Evolutionary conservation across 2,888 invertebrate genomes (phyloP).

Genomic region (Epirrhoe alternata): DNA sequence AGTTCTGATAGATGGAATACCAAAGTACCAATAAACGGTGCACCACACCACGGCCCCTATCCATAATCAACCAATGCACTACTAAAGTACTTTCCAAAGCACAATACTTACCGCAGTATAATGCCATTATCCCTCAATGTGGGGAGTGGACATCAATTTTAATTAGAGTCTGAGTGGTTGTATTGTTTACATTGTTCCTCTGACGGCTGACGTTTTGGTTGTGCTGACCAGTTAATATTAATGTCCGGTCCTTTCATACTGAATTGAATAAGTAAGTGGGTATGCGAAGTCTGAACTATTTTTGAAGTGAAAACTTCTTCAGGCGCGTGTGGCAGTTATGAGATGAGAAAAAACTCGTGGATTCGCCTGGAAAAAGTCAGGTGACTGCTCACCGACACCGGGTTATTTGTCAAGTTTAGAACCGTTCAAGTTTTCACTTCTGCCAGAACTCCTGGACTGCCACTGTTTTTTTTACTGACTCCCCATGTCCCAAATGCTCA

Average conservation of each 20-base stretch:
- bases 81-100: conserved; percentile 8
- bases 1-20: too few species aligned
- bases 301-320: too few species aligned
- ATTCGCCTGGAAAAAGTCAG: too few species aligned
- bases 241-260: conserved; percentile 7
- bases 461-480: too few species aligned
- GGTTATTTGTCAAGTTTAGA: too few species aligned
- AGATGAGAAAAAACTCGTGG: too few species aligned
- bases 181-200: conserved; percentile 22
- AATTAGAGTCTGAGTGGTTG: conserved; percentile 39
- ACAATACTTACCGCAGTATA: conserved; percentile 1
- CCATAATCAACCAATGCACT: not conserved
- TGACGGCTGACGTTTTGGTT: conserved; percentile 16
- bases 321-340: too few species aligned
- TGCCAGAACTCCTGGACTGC: too few species aligned
- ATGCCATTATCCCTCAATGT: conserved; percentile 13
- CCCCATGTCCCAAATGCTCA: too few species aligned
- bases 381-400: too few species aligned
- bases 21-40: not conserved
- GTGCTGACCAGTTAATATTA: not conserved
- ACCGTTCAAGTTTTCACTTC: too few species aligned
- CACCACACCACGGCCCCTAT: not conserved
- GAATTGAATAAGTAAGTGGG: not conserved
- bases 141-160: conserved; percentile 46
- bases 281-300: not conserved